Conservation (phyloP, 1,140 invertebrate species). For the Metopolophium dirhodum region DNA sequence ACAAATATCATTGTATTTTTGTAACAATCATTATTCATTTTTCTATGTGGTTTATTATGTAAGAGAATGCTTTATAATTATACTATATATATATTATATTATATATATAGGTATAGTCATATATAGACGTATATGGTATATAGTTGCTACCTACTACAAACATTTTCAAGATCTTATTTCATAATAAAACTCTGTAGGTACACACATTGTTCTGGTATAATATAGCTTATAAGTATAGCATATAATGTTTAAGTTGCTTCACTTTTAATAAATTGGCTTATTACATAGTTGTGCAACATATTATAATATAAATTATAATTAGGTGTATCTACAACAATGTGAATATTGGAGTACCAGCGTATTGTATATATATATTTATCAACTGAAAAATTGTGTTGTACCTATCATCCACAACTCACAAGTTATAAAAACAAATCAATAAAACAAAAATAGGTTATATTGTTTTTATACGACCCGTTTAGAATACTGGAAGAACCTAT, state of each 20-base stretch:
- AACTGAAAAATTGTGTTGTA: neutral
- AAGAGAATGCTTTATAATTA: neutral
- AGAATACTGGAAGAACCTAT: no score
- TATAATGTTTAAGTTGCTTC: neutral
- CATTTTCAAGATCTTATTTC: constrained; percentile 9
- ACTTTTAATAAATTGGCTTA: neutral
- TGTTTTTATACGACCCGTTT: no score
- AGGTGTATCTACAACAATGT: neutral
- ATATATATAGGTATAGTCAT: neutral
- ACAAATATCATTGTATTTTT: neutral
- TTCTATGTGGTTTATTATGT: neutral
- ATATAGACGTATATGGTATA: neutral
- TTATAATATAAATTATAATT: neutral
- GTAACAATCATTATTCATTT: neutral
- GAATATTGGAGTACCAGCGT: no score
- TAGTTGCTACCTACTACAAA: neutral
- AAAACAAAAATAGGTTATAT: no score
- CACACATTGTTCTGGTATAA: neutral
- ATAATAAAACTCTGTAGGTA: neutral
- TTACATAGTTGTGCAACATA: neutral
- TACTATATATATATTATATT: neutral
- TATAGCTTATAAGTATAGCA: neutral
- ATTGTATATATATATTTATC: neutral
- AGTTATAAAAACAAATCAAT: no score
- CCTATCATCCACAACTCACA: no score